Evolutionary conservation across 1,140 invertebrate genomes (phyloP).

Genomic region (Papilio glaucus): DNA sequence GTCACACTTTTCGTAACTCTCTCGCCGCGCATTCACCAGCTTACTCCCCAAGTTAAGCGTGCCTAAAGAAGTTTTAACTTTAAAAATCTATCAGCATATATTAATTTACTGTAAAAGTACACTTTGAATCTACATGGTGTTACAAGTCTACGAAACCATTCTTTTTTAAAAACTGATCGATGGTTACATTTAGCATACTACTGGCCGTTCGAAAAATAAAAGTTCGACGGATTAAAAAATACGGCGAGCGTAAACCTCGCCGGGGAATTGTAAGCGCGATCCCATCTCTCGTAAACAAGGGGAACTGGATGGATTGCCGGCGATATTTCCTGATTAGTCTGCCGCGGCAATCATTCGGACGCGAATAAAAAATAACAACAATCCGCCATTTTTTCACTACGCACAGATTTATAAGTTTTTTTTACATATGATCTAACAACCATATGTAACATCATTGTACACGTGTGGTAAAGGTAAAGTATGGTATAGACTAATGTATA

Average conservation of each 20-base stretch:
- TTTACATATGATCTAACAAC: too few relatives aligned
- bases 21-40: too few relatives aligned
- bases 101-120: too few relatives aligned
- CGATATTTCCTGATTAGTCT: conserved; percentile 48
- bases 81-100: too few relatives aligned
- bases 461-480: too few relatives aligned
- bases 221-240: conserved; percentile 42
- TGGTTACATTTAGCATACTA: not conserved
- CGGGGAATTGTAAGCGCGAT: conserved; percentile 34
- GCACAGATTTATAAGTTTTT: conserved; percentile 18
- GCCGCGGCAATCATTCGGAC: not conserved
- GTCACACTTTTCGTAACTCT: too few relatives aligned
- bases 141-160: not conserved
- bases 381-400: not conserved
- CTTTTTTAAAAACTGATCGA: not conserved
- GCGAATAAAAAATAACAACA: conserved; percentile 2
- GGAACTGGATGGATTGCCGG: conserved; percentile 50
- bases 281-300: conserved; percentile 40
- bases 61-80: too few relatives aligned
- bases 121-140: too few relatives aligned
- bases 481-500: too few relatives aligned
- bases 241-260: conserved; percentile 17
- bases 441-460: too few relatives aligned
- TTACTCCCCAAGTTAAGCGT: too few relatives aligned
- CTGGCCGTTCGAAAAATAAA: not conserved